Evolutionary conservation across 2,797 vertebrate species (phyloP).

Genomic region (Leucoraja ocellata): DNA sequence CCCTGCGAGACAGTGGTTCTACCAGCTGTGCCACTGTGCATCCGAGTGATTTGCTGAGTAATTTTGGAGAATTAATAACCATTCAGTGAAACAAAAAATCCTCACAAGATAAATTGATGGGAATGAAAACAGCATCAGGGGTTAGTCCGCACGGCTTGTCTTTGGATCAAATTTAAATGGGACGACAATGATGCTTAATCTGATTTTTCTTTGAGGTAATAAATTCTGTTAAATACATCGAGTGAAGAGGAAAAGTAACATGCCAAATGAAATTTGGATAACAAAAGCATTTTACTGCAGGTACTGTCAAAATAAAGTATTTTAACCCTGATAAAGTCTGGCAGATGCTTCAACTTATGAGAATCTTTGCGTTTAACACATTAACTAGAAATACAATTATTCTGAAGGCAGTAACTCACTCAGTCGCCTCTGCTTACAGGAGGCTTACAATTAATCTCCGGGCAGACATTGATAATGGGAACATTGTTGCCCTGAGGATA

Average conservation of each 20-base stretch:
- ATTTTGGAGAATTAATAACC: not conserved
- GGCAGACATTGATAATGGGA: not conserved
- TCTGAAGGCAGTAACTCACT: not conserved
- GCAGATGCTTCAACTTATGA: not conserved
- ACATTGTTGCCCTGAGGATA: not conserved
- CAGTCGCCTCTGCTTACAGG: not conserved
- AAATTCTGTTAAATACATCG: not conserved
- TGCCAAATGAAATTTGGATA: not conserved
- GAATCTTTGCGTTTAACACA: not conserved
- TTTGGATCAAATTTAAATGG: not conserved
- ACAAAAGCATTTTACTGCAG: not conserved
- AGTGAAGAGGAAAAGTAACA: not conserved
- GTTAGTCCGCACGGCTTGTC: too few relatives aligned
- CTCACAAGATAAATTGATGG: not conserved
- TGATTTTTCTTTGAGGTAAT: not conserved
- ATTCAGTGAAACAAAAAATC: not conserved
- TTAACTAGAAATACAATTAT: not conserved
- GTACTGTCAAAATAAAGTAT: not conserved
- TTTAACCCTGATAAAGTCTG: not conserved
- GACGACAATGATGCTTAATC: not conserved
- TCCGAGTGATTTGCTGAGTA: not conserved
- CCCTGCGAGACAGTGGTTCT: too few relatives aligned
- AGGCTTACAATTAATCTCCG: not conserved
- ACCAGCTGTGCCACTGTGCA: too few relatives aligned
- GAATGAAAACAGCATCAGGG: not conserved